These are phyloP conservation scores for Halocynthia aurantium DNA, from an alignment of 23 tunicate genomes.

Conservation along the genomic window DNA sequence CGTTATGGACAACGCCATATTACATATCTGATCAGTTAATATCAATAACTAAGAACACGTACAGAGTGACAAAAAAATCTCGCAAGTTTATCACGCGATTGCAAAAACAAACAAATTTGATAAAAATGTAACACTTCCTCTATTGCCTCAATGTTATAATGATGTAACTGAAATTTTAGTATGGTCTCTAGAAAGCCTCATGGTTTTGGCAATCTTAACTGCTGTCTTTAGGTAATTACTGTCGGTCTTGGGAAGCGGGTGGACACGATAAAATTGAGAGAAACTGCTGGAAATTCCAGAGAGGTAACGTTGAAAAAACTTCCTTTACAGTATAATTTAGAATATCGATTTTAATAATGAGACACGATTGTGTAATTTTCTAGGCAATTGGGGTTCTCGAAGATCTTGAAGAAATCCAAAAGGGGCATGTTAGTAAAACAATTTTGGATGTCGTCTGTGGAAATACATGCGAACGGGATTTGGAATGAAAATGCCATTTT, in stretches of 20 bases:
- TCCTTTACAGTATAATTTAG: background rate
- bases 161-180: no score
- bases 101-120: no score
- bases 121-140: no score
- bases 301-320: background rate
- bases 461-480: background rate
- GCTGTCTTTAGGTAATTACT: background rate
- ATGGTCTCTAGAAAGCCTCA: no score
- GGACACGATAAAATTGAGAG: background rate
- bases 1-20: no score
- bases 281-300: background rate
- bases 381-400: background rate
- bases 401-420: background rate
- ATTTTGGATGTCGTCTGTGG: background rate
- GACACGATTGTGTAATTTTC: background rate
- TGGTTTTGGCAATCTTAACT: no score
- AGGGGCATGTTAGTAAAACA: background rate
- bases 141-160: no score
- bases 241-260: slow-evolving; percentile 1
- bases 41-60: no score
- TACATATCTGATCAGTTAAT: no score
- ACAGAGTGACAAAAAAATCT: no score
- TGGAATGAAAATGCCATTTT: no score
- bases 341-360: background rate
- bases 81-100: no score